Evolutionary conservation across 2,888 invertebrate species (phyloP).

Genomic region (Oligia latruncula): DNA sequence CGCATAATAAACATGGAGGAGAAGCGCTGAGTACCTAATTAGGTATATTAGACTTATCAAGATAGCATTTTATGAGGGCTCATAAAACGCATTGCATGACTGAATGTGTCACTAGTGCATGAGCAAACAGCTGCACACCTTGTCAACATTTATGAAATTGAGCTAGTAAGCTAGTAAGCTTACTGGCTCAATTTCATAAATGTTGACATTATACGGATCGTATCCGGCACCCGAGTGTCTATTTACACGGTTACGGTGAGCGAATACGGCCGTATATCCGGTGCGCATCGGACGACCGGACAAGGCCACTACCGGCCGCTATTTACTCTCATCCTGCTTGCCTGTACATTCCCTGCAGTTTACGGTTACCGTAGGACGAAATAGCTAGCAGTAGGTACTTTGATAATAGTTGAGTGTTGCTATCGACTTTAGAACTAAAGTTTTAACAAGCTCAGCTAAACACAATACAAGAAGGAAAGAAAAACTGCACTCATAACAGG

Average conservation of each 20-base stretch:
- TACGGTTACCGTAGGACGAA: not conserved
- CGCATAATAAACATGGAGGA: not conserved
- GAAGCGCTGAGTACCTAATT: not conserved
- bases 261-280: conserved; percentile 34
- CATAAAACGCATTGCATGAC: not conserved
- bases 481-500: not conserved
- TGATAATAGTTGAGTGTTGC: not conserved
- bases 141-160: no score
- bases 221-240: conserved; percentile 40
- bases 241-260: conserved; percentile 40
- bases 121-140: not conserved
- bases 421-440: not conserved
- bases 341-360: not conserved
- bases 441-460: not conserved
- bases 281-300: conserved; percentile 26
- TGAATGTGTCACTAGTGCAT: not conserved
- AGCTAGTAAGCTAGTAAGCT: no score
- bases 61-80: not conserved
- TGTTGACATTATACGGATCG: conserved; percentile 46
- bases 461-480: not conserved
- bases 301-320: conserved; percentile 25
- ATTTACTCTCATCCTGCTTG: conserved; percentile 40
- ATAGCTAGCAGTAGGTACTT: not conserved
- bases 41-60: not conserved
- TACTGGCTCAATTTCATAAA: conserved; percentile 40